phyloP scores from a whole-genome alignment of 2,797 vertebrate genomes.

The Mus caroli region DNA sequence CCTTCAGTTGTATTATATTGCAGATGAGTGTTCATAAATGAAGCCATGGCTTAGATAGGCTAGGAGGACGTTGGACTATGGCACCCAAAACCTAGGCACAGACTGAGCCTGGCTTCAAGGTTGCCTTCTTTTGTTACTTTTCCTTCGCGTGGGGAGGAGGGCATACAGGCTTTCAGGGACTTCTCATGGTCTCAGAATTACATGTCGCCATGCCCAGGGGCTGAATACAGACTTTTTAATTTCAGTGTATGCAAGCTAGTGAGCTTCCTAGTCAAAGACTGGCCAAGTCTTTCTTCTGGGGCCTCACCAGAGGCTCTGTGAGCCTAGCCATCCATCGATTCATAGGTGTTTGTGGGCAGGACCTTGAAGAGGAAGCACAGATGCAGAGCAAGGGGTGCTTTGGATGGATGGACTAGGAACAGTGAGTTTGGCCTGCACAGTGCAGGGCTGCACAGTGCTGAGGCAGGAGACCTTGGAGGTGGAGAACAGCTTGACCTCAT shows the following conservation, averaged over 20 bases:
- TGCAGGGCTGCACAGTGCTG: not conserved
- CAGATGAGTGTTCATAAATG: not conserved
- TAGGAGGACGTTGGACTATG: not conserved
- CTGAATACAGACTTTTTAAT: not conserved
- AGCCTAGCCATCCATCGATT: not conserved
- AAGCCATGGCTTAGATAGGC: not conserved
- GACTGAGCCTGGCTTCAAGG: not conserved
- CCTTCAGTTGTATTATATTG: not conserved
- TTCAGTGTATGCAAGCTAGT: not conserved
- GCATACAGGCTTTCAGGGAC: not conserved
- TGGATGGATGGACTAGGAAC: not conserved
- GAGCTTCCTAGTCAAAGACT: not conserved
- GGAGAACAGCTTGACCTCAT: not conserved
- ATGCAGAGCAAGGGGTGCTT: not conserved
- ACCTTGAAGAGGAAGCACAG: constrained; percentile 1
- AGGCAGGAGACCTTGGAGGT: not conserved
- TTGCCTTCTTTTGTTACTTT: not conserved
- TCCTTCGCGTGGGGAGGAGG: not conserved
- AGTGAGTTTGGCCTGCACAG: not conserved
- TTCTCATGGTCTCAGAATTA: not conserved
- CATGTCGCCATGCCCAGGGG: not conserved
- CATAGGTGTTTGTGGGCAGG: not conserved
- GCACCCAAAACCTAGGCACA: not conserved
- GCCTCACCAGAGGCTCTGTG: not conserved
- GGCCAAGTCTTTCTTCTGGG: not conserved